Evolutionary conservation across 2,797 vertebrate species (phyloP).

Genomic region (Lophius americanus): DNA sequence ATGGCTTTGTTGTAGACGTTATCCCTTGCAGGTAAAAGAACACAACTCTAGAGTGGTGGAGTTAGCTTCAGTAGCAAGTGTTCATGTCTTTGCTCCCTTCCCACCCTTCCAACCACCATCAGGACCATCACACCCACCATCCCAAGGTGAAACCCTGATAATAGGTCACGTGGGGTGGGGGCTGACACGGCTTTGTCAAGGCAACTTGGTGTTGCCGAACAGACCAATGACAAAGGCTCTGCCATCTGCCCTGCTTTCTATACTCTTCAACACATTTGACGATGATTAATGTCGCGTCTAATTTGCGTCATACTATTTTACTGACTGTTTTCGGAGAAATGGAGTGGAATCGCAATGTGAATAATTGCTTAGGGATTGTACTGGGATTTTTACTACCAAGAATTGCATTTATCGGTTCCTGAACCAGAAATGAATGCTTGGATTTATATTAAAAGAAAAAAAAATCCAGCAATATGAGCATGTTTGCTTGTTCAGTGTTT

Average conservation of each 20-base stretch:
- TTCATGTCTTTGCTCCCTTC: conserved; percentile 22
- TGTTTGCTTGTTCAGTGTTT: conserved; percentile 30
- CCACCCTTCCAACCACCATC: conserved; percentile 29
- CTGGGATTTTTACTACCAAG: conserved; percentile 10
- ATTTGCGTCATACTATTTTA: conserved; percentile 60
- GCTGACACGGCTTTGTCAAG: conserved; percentile 75
- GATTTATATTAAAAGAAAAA: conserved; percentile 13
- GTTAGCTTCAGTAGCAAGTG: conserved; percentile 62
- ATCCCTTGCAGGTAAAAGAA: conserved; percentile 9
- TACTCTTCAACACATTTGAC: conserved; percentile 59
- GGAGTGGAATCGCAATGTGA: conserved; percentile 20
- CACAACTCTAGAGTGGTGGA: conserved; percentile 20
- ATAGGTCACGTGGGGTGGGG: conserved; percentile 84
- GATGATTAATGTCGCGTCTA: conserved; percentile 57
- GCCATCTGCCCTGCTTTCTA: conserved; percentile 79
- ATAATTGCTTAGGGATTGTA: conserved; percentile 54
- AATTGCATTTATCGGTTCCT: conserved; percentile 27
- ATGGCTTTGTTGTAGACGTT: conserved; percentile 4
- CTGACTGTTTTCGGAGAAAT: conserved; percentile 35
- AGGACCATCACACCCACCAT: conserved; percentile 49
- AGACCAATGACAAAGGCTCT: conserved; percentile 68
- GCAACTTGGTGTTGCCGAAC: conserved; percentile 70
- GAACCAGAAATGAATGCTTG: conserved; percentile 14
- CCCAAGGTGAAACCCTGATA: conserved; percentile 83
- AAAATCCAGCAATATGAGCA: background rate